Percentiles rank a stretch among this genome's conserved stretches.
phyloP scores from a whole-genome alignment of 2,888 invertebrate genomes.

The Agrotis segetum region DNA sequence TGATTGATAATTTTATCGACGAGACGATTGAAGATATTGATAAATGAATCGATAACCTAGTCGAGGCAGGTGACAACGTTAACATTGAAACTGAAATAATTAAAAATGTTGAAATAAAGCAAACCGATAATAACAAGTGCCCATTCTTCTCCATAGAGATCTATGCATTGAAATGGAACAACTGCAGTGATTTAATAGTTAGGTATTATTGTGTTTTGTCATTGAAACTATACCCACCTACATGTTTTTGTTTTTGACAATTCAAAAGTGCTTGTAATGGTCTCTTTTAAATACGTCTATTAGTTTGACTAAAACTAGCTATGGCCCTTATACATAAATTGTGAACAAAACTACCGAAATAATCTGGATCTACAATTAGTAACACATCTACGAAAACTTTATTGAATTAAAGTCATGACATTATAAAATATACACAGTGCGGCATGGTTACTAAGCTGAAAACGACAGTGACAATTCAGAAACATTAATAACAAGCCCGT shows the following conservation, averaged over 20 bases:
- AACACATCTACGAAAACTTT: too few relatives aligned
- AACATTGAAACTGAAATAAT: neutral
- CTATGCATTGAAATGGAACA: neutral
- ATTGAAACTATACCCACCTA: neutral
- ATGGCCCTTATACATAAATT: too few relatives aligned
- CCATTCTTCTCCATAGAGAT: too few relatives aligned
- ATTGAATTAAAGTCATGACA: too few relatives aligned
- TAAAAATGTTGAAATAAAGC: neutral
- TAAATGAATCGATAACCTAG: neutral
- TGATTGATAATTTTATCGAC: neutral
- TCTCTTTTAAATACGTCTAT: neutral
- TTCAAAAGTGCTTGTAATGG: too few relatives aligned
- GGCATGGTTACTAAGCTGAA: neutral
- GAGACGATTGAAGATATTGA: neutral
- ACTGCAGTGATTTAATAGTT: neutral
- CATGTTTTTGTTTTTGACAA: neutral
- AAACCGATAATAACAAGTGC: neutral
- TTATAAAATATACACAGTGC: too few relatives aligned
- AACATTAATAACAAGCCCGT: constrained; percentile 2
- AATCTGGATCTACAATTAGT: too few relatives aligned
- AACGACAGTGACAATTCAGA: neutral
- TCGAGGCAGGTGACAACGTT: neutral
- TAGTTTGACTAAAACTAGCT: neutral
- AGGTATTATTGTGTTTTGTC: neutral
- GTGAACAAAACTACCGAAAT: too few relatives aligned